A percentile compares a stretch with the other conserved stretches of the same genome.
These are phyloP conservation scores for Tortricodes alternella DNA, from an alignment of 2,888 invertebrate species.

Conservation along the genomic window DNA sequence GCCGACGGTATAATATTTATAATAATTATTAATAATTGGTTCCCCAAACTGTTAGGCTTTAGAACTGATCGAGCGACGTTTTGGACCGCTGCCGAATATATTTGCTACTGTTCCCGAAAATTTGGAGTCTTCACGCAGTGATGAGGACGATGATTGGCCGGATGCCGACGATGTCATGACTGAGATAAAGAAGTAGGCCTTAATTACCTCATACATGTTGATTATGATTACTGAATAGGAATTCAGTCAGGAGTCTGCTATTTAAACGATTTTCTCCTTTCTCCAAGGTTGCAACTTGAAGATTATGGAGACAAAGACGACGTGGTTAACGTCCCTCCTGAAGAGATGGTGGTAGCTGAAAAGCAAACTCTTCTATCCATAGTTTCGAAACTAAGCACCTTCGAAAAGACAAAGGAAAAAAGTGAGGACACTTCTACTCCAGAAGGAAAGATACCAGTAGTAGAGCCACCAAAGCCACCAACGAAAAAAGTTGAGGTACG, in stretches of 20 bases:
- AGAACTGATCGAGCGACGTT: conserved; percentile 91
- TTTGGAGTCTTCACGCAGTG: conserved; percentile 57
- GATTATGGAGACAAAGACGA: conserved; percentile 58
- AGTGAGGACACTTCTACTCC: conserved; percentile 30
- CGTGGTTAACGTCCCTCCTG: conserved; percentile 56
- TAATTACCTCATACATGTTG: neutral
- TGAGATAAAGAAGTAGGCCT: conserved; percentile 81
- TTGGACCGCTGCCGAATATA: conserved; percentile 85
- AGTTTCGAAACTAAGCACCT: conserved; percentile 65
- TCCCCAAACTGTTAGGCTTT: conserved; percentile 84
- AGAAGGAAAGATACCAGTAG: conserved; percentile 35
- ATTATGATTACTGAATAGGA: no score
- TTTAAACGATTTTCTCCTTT: no score
- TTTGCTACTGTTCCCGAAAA: conserved; percentile 77
- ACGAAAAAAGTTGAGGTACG: conserved; percentile 65
- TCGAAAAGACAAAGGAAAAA: conserved; percentile 61
- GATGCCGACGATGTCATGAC: conserved; percentile 83
- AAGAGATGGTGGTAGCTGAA: conserved; percentile 70
- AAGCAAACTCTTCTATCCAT: conserved; percentile 68
- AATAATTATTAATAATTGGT: no score
- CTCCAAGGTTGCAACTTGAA: conserved; percentile 60
- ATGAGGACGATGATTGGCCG: conserved; percentile 66
- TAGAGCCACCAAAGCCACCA: conserved; percentile 48
- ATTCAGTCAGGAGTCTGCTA: no score
- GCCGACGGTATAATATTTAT: no score